Conservation (phyloP, 2,888 invertebrate species). For the Cactoblastis cactorum region DNA sequence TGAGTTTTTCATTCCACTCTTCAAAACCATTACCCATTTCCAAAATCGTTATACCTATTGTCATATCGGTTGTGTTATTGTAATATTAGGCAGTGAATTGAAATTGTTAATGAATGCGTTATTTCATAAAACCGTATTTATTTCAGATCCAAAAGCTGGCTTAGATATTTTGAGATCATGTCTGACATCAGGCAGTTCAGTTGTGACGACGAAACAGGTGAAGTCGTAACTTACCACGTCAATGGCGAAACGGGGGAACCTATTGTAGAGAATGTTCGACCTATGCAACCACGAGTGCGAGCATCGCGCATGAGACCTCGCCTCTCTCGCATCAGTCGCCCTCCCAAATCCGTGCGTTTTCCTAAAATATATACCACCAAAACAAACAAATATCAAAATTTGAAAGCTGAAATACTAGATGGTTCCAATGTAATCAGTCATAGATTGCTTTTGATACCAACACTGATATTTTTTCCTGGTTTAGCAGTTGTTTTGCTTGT, state of each 20-base stretch:
- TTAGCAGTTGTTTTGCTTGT: constrained; percentile 71
- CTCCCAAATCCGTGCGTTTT: constrained; percentile 33
- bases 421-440: constrained; percentile 62
- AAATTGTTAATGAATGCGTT: too few relatives aligned
- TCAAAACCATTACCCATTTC: too few relatives aligned
- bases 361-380: constrained; percentile 48
- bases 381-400: constrained; percentile 50
- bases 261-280: constrained; percentile 22
- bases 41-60: too few relatives aligned
- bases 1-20: too few relatives aligned
- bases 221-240: constrained; percentile 56
- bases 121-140: neutral
- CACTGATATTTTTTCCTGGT: constrained; percentile 78
- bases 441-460: constrained; percentile 80
- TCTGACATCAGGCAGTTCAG: constrained; percentile 37
- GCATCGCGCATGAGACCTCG: constrained; percentile 14
- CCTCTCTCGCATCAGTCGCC: constrained; percentile 12
- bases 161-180: constrained; percentile 18
- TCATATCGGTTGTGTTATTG: too few relatives aligned
- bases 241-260: constrained; percentile 78
- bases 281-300: neutral
- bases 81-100: too few relatives aligned
- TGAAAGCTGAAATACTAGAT: constrained; percentile 57
- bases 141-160: neutral
- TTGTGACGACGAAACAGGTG: constrained; percentile 76